A percentile compares a stretch with the other conserved stretches of the same genome.
These are phyloP conservation scores for Umimayanthus chanpuru DNA, from an alignment of 92 coral and sea anemone species.

Conservation along the genomic window DNA sequence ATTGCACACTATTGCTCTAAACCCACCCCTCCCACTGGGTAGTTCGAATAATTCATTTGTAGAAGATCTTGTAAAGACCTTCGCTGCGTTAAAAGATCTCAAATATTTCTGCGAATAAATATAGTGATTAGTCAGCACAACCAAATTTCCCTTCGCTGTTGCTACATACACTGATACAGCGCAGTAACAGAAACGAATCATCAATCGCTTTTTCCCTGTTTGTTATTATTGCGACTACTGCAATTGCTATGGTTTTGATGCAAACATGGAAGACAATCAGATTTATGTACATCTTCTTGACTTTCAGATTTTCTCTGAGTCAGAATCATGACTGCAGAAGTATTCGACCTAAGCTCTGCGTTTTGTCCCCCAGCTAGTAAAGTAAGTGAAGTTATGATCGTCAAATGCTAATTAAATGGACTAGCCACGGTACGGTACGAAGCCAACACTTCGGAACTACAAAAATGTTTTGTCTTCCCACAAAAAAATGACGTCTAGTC, in stretches of 20 bases:
- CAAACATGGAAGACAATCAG: neutral
- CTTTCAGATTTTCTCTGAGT: constrained; percentile 13
- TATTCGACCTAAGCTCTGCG: constrained; percentile 2
- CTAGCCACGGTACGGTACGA: neutral
- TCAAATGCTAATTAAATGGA: neutral
- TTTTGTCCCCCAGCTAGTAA: constrained; percentile 19
- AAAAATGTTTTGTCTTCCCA: constrained; percentile 8
- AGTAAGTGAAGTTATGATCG: constrained; percentile 6
- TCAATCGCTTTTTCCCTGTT: neutral
- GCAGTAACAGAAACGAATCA: neutral
- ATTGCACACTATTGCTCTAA: too few relatives aligned
- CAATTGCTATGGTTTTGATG: constrained; percentile 2
- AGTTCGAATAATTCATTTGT: neutral
- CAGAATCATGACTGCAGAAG: constrained; percentile 32
- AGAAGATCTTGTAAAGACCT: neutral
- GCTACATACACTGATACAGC: too few relatives aligned
- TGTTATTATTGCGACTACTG: neutral
- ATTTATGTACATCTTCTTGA: neutral
- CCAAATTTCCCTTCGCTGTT: neutral
- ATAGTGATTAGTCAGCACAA: neutral
- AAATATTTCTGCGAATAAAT: too few relatives aligned
- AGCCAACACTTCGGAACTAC: neutral
- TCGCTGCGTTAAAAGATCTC: neutral
- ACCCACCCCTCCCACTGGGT: neutral
- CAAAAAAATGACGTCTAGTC: neutral